A percentile compares a stretch with the other conserved stretches of the same genome.
phyloP scores from a whole-genome alignment of 2,797 vertebrate genomes.

The Hemibagrus guttatus region DNA sequence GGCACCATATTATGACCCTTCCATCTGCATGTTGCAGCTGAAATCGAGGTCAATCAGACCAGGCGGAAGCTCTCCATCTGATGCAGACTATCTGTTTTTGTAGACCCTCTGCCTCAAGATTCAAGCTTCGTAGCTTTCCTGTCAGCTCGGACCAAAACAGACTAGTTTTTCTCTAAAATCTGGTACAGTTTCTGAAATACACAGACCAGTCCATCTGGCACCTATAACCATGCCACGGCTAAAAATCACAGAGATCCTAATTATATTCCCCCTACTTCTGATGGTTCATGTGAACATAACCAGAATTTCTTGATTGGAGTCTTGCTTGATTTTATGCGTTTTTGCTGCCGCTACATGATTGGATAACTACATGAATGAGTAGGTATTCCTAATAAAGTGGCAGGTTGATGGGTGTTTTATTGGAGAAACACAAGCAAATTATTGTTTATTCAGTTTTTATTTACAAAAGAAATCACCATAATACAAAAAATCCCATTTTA shows the following conservation, averaged over 20 bases:
- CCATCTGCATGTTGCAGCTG: not conserved
- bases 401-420: not conserved
- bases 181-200: not conserved
- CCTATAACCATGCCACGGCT: not conserved
- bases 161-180: not conserved
- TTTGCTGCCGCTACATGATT: not conserved
- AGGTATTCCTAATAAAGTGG: not conserved
- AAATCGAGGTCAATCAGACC: not conserved
- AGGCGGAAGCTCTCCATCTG: not conserved
- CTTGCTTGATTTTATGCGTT: not conserved
- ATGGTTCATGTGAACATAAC: not conserved
- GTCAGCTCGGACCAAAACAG: not conserved
- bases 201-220: not conserved
- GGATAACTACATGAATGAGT: not conserved
- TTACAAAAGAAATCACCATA: not conserved
- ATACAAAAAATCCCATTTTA: not conserved
- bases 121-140: not conserved
- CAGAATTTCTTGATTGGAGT: not conserved
- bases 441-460: not conserved
- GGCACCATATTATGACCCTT: not conserved
- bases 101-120: not conserved
- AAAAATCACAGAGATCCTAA: not conserved
- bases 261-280: not conserved
- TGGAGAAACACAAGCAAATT: not conserved
- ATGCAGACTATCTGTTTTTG: not conserved